Base-by-base conservation (phyloP, 2,113 vertebrate species). In the Oxygymnocypris stewartii region DNA sequence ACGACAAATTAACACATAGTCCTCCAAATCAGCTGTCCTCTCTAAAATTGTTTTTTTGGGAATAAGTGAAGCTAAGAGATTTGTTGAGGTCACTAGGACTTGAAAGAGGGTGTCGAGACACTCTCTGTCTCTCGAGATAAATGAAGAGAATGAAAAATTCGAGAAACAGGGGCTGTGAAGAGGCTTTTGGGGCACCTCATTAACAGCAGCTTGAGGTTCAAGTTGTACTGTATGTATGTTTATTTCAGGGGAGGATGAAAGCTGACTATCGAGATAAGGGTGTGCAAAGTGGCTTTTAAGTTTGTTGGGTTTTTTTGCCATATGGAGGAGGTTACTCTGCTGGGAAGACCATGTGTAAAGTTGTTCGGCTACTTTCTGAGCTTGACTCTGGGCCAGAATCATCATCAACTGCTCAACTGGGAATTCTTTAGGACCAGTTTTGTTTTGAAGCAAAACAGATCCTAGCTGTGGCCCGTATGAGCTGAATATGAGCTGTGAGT, bases 51-150 rank as follows among this genome's bases (percentile, higher is more conserved):
- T 54, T 74, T 88, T 76, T 87, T 71, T 87, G 28, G 81, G 23
- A 87, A 80, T 47, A 71, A 84, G n/a, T 85, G 91, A 86, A 69
- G 82, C 89, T 31, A 93, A 63, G 49, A 93, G 87, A 28, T 94
- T 89, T 28, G 85, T 90, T 35, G 92, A 93, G 6, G 91, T 90
- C 14, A 91, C 75, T 1, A 95, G 84, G 20, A 89, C 79, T 37
- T 92, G 90, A 79, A 93, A 88, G 0, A 95, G 87, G 0, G 90
- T 86, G 79, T 94, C 91, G 0, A 91, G 85, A 54, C 92, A 92
- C 57, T 92, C 88, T n/a, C 23, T 47, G 25, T 94, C 91, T 75
- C 88, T 71, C 0, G 88, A 88, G 67, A 87, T 79, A 40, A 93
- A 88, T 10, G 20, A 49, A 12, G 85, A 79, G 18, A 91, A 88